Evolutionary conservation across 2,888 invertebrate genomes (phyloP), one percentile per base, ranked within the genome.

Genomic region (Synanthedon formicaeformis): DNA sequence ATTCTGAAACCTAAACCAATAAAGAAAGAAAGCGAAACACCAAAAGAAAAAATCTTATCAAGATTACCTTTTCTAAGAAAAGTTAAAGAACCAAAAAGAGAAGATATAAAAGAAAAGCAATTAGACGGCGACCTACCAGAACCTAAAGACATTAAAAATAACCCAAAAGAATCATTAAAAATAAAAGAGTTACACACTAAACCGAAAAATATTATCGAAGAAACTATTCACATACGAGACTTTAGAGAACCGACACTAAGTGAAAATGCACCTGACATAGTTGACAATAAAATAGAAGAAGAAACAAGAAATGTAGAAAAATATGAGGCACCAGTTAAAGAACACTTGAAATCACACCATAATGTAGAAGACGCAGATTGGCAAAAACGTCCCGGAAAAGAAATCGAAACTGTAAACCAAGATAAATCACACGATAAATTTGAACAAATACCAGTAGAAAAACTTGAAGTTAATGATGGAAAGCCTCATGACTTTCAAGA

Each of bases 1-100:
- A 53, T 52, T 52, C 63, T 57, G 48, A 51, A 52, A 53, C 50
- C 14, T 12, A 45, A n/a, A 16, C 2, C 12, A 48, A 4, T 14
- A 40, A 45, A 23, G 49, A 50, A 48, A 51, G 40, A 18, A 23
- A 48, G 16, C 16, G 23, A 49, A 45, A 50, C 55, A 13, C 2
- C 40, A 12, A 45, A 45, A 8, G 45, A 45, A 45, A 45, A 45
- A 45, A 6, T 45, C n/a, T 14, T 45, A 13, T 45, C 45, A 8
- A 45, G 14, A 45, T 13, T 45, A 5, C 11, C 45, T 13, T n/a
- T 45, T 13, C n/a, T 45, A 13, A 3, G 45, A 45, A 45, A 45
- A 45, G 6, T 45, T 45, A 45, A 12, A 45, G 45, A 45, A 13
- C 12, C n/a, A 13, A 13, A 45, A 13, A 13, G 13, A 6, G 12